These are phyloP conservation scores for Zaprionus camerounensis DNA, from an alignment of 1,140 invertebrate genomes.

Conservation along the genomic window DNA sequence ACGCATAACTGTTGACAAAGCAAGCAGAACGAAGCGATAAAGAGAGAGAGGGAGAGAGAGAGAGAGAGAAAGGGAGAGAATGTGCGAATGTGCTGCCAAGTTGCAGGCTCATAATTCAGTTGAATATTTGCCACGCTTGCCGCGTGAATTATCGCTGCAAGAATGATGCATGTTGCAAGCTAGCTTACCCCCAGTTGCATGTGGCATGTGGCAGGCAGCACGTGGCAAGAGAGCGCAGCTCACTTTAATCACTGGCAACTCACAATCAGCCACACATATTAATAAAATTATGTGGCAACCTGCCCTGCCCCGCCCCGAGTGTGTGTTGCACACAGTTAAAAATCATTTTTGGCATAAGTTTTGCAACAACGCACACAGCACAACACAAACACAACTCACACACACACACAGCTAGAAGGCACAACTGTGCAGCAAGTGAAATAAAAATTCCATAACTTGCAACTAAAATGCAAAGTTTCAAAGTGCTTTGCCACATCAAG, in stretches of 20 bases:
- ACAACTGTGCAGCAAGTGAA: slow-evolving; percentile 14
- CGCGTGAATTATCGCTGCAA: slow-evolving; percentile 15
- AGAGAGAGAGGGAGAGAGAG: neutral
- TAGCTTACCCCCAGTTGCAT: neutral
- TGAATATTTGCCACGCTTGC: slow-evolving; percentile 28
- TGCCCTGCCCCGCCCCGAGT: slow-evolving; percentile 28
- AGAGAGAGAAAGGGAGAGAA: neutral
- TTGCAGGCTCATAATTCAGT: slow-evolving; percentile 27
- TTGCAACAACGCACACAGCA: neutral
- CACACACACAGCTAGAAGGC: slow-evolving; percentile 24
- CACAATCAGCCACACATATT: slow-evolving; percentile 9
- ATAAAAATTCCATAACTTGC: slow-evolving; percentile 60
- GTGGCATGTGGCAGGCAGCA: neutral
- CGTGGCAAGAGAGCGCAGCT: neutral
- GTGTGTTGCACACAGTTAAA: slow-evolving; percentile 27
- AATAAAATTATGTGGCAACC: slow-evolving; percentile 20
- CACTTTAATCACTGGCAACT: slow-evolving; percentile 10
- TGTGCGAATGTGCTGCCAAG: neutral
- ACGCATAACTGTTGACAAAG: slow-evolving; percentile 26
- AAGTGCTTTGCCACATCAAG: slow-evolving; percentile 43
- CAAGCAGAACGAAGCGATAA: neutral
- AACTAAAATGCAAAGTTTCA: slow-evolving; percentile 63
- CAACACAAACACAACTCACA: neutral
- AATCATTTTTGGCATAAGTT: slow-evolving; percentile 48
- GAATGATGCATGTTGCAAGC: slow-evolving; percentile 9